Evolutionary conservation across 2,113 vertebrate species (phyloP).

Genomic region (Dromas ardeola): DNA sequence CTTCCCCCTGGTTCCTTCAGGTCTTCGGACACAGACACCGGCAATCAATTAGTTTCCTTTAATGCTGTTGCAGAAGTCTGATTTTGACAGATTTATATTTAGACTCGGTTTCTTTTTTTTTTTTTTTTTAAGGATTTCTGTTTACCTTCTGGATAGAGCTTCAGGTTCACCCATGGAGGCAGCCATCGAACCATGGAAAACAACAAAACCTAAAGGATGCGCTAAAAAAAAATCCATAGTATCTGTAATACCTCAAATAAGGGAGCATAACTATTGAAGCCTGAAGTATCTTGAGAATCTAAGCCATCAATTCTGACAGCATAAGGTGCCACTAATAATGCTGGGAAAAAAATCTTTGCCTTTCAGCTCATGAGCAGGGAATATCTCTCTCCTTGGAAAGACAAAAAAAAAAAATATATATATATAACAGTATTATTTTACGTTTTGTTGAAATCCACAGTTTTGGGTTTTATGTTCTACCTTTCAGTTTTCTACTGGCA

Average conservation of each 20-base stretch:
- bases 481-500: neutral
- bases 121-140: neutral
- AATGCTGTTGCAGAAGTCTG: neutral
- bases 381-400: neutral
- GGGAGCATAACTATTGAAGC: slow-evolving; percentile 21
- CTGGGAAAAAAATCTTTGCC: neutral
- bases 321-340: neutral
- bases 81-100: slow-evolving; percentile 51
- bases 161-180: neutral
- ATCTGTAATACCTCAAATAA: slow-evolving; percentile 58
- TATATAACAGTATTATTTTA: neutral
- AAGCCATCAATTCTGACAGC: slow-evolving; percentile 45
- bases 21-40: neutral
- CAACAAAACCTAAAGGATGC: slow-evolving; percentile 19
- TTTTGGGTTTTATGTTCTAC: neutral
- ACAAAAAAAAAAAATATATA: neutral
- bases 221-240: slow-evolving; percentile 20
- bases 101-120: neutral
- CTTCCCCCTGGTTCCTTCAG: neutral
- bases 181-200: slow-evolving; percentile 3
- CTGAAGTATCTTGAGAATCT: slow-evolving; percentile 50
- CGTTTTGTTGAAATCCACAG: neutral
- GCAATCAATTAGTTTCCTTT: neutral
- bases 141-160: slow-evolving; percentile 17
- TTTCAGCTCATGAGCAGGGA: neutral